These are phyloP conservation scores for Turdus rufiventris DNA, from an alignment of 2,113 vertebrate species.

Conservation along the genomic window DNA sequence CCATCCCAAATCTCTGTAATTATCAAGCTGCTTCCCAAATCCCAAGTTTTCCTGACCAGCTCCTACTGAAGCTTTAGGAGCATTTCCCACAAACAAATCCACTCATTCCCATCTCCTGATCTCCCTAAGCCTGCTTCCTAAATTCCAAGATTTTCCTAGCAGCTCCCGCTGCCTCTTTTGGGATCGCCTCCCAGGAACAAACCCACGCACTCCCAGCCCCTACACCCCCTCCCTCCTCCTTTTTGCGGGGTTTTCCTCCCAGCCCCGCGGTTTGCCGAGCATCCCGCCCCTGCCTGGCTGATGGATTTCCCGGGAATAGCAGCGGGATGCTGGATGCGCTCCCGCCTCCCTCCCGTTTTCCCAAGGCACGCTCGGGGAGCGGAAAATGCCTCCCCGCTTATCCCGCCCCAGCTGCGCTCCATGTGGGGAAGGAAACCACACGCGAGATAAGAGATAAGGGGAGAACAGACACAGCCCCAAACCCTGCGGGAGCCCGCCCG, in stretches of 20 bases:
- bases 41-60: background rate
- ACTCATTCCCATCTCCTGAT: background rate
- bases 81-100: too few species aligned
- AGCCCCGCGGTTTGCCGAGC: background rate
- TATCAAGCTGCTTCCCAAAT: background rate
- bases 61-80: background rate
- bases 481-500: background rate
- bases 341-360: background rate
- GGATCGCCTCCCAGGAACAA: background rate
- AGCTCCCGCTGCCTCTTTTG: too few species aligned
- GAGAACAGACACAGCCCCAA: background rate
- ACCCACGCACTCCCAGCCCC: background rate
- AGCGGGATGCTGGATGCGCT: background rate
- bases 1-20: background rate
- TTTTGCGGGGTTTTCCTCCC: background rate
- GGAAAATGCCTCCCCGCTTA: conserved; percentile 11
- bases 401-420: conserved; percentile 9
- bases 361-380: background rate
- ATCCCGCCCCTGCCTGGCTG: background rate
- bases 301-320: conserved; percentile 15
- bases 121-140: background rate
- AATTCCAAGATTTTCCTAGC: fast-evolving
- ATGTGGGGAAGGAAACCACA: background rate
- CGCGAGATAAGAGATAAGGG: background rate
- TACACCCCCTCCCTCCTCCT: background rate